phyloP scores from a whole-genome alignment of 2,797 vertebrate species.

The Naso thynnoides region DNA sequence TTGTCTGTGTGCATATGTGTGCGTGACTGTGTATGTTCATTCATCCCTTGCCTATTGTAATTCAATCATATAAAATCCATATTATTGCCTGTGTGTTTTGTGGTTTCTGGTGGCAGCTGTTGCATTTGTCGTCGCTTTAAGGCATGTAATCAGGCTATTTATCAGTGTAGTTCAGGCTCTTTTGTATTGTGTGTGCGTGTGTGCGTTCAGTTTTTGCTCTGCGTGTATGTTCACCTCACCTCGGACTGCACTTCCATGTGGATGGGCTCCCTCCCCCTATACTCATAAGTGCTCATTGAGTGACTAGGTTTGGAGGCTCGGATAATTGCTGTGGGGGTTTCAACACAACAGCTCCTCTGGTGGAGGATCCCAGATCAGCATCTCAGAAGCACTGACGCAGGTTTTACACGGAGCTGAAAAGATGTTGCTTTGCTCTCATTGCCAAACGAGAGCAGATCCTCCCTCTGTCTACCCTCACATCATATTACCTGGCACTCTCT shows the following conservation, averaged over 20 bases:
- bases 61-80: conserved; percentile 54
- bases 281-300: conserved; percentile 18
- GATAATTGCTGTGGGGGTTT: conserved; percentile 54
- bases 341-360: conserved; percentile 32
- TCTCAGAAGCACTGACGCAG: background rate
- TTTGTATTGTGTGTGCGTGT: conserved; percentile 8
- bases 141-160: conserved; percentile 50
- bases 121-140: conserved; percentile 24
- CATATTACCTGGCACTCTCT: conserved; percentile 2
- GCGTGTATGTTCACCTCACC: conserved; percentile 2
- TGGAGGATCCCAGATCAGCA: conserved; percentile 37
- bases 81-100: conserved; percentile 64
- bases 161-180: conserved; percentile 26
- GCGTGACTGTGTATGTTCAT: conserved; percentile 22
- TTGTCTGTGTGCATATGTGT: conserved; percentile 35
- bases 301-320: conserved; percentile 5
- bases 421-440: conserved; percentile 19
- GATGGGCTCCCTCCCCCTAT: conserved; percentile 12
- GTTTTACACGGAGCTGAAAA: conserved; percentile 1
- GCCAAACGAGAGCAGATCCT: conserved; percentile 9
- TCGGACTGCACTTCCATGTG: conserved; percentile 20
- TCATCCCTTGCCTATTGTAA: conserved; percentile 50
- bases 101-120: conserved; percentile 22
- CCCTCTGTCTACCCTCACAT: background rate
- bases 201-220: no score